Base-by-base conservation (phyloP, 1,140 invertebrate species). In the Drosophila sucinea region DNA sequence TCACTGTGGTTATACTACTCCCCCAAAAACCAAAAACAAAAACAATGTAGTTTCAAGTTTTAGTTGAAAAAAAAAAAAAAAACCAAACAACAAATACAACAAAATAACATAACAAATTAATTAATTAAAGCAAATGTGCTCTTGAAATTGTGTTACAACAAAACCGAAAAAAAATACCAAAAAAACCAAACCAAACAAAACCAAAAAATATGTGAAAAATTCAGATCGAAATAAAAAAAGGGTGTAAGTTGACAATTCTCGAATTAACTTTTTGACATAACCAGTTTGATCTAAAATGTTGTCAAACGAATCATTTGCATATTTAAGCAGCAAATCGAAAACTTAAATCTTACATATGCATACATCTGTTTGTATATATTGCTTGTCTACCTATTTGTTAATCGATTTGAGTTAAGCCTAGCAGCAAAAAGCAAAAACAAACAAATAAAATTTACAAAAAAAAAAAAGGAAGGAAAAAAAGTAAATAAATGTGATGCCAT, bases 161-260 rank as follows among this genome's bases (percentile, higher is more conserved):
- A 57, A 63, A 72, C 60, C 47, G 57, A 38, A 61, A 60, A 57
- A 66, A 44, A 41, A 75, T 56, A 33, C 54, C 30, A 51, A 63
- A 23, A 70, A 70, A 54, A 58, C 38, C 73, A 25, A 51, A 51
- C 5, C 2, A 47, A 47, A 1, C 4, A 47, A 47, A 47, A 65
- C 25, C 60, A 25, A 40, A 79, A 86, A 87, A 87, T 87, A 83
- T 89, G 83, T 87, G 73, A 86, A 77, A 62, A 71, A 47, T 82
- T 63, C 41, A 63, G 70, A 70, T 27, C 7, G 7, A 51, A 27
- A 27, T 51, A 32, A 63, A 44, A 56, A 69, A 70, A 78, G 79
- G 73, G 84, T 83, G 83, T 87, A 87, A 87, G 81, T 85, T 63
- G 44, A 51, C 11, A 51, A 51, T 51, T 51, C 23, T 51, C 25